phyloP scores from a whole-genome alignment of 2,888 invertebrate species.

The Leuctra nigra region DNA sequence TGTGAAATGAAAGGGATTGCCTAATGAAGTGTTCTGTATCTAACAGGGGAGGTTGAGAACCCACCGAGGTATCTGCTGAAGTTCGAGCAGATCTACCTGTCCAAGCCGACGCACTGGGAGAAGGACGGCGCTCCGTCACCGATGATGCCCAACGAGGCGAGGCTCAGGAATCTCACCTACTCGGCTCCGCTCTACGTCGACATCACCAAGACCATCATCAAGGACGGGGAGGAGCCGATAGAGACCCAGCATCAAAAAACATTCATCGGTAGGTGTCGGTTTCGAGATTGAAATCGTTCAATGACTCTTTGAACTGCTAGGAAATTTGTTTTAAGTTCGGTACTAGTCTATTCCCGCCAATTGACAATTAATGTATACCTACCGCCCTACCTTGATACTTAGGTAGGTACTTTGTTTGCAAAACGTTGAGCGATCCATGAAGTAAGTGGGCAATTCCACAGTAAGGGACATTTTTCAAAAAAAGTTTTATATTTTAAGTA shows the following conservation, averaged over 20 bases:
- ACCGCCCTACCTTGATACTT: too few species aligned
- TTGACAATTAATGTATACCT: too few species aligned
- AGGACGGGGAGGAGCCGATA: slow-evolving; percentile 83
- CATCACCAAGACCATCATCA: slow-evolving; percentile 92
- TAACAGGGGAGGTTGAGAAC: slow-evolving; percentile 88
- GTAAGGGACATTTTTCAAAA: too few species aligned
- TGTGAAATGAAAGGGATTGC: too few species aligned
- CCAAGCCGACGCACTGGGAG: slow-evolving; percentile 99
- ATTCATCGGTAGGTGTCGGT: slow-evolving; percentile 47
- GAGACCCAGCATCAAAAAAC: slow-evolving; percentile 65
- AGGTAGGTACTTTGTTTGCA: too few species aligned
- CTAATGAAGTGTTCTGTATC: too few species aligned
- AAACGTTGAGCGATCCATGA: too few species aligned
- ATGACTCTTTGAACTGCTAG: too few species aligned
- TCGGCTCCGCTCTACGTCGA: slow-evolving; percentile 99
- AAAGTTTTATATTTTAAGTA: too few species aligned
- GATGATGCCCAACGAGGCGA: slow-evolving; percentile 99
- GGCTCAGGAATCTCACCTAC: slow-evolving; percentile 93
- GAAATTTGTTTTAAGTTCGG: too few species aligned
- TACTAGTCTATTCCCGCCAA: too few species aligned
- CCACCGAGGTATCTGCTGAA: slow-evolving; percentile 89
- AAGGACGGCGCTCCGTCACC: slow-evolving; percentile 99
- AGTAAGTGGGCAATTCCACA: too few species aligned
- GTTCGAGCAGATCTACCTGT: slow-evolving; percentile 98
- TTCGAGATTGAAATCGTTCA: not conserved